phyloP scores from a whole-genome alignment of 2,113 vertebrate species.

The Climacteris rufus region DNA sequence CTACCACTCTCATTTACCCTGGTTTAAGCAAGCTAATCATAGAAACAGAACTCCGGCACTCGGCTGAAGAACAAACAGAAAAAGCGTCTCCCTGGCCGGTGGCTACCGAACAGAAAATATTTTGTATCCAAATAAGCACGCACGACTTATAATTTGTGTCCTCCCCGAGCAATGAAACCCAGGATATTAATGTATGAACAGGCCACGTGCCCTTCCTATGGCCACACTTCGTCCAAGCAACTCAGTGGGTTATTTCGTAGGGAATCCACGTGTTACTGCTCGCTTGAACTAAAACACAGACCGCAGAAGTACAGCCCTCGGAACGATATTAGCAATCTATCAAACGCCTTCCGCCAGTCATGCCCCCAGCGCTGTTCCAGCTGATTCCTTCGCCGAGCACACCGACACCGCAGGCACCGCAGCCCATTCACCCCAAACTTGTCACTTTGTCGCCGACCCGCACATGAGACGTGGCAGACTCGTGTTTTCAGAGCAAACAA shows the following conservation, averaged over 20 bases:
- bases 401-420: neutral
- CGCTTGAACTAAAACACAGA: neutral
- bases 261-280: neutral
- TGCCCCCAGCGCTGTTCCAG: fast-evolving
- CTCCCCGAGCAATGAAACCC: neutral
- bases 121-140: neutral
- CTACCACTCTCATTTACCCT: neutral
- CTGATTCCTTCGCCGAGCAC: neutral
- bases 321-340: fast-evolving
- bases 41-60: neutral
- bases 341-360: fast-evolving
- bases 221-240: neutral
- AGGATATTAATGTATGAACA: neutral
- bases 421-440: neutral
- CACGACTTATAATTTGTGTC: neutral
- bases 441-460: neutral
- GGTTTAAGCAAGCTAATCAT: neutral
- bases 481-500: neutral
- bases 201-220: neutral
- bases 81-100: neutral
- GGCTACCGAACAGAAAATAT: neutral
- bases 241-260: neutral
- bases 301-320: neutral
- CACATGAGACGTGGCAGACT: constrained; percentile 6
- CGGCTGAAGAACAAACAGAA: neutral